These are phyloP conservation scores for Papilio gigon DNA, from an alignment of 2,888 invertebrate species.

Conservation along the genomic window DNA sequence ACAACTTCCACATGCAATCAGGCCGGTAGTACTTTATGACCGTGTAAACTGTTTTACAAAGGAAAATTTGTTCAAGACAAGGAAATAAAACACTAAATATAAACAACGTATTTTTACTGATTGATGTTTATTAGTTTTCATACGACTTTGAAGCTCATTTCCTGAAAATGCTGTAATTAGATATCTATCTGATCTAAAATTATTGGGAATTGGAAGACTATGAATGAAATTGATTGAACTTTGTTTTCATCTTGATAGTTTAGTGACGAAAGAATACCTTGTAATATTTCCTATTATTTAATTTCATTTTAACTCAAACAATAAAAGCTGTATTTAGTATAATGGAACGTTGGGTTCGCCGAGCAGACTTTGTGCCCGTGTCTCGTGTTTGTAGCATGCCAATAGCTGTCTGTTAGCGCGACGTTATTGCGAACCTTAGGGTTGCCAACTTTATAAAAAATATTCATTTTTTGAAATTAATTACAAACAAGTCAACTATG, in stretches of 20 bases:
- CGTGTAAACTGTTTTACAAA: background rate
- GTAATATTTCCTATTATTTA: background rate
- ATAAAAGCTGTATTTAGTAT: slow-evolving; percentile 14
- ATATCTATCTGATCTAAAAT: too few relatives aligned
- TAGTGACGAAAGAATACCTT: background rate
- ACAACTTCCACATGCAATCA: background rate
- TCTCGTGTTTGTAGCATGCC: slow-evolving; percentile 17
- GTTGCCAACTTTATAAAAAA: background rate
- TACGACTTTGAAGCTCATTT: too few relatives aligned
- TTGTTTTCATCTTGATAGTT: too few relatives aligned
- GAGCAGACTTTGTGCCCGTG: slow-evolving; percentile 8
- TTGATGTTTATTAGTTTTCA: too few relatives aligned
- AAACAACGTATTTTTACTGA: too few relatives aligned
- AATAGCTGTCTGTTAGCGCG: slow-evolving; percentile 33
- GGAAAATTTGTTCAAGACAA: slow-evolving; percentile 1
- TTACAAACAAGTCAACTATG: background rate
- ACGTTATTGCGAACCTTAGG: slow-evolving; percentile 8
- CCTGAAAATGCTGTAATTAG: too few relatives aligned
- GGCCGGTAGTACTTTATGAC: background rate
- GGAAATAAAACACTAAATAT: background rate
- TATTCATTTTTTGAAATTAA: background rate
- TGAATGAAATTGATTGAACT: too few relatives aligned
- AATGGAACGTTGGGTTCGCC: slow-evolving; percentile 17
- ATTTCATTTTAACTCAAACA: background rate
- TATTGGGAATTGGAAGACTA: too few relatives aligned